Conservation (phyloP, 64 coral and sea anemone species). For the Pocillopora damicornis region DNA sequence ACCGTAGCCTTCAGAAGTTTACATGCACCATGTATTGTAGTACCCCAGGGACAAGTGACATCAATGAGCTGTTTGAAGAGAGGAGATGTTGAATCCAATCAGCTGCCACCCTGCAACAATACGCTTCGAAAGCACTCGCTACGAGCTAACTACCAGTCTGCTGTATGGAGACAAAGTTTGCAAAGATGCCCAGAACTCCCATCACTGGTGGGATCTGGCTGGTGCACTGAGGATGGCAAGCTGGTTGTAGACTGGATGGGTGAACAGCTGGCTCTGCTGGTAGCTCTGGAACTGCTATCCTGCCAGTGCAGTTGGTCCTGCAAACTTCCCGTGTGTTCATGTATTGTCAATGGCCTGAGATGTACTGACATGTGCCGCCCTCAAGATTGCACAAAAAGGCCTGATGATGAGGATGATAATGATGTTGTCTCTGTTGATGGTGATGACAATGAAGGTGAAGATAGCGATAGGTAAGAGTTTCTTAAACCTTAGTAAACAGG, state of each 20-base stretch:
- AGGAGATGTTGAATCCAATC: constrained; percentile 21
- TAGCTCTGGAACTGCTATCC: constrained; percentile 46
- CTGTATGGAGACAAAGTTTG: constrained; percentile 42
- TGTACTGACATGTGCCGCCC: constrained; percentile 57
- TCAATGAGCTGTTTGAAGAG: constrained; percentile 40
- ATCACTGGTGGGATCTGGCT: constrained; percentile 48
- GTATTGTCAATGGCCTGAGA: constrained; percentile 41
- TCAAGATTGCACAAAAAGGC: constrained; percentile 41
- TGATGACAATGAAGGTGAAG: constrained; percentile 20
- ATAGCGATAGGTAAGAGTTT: not conserved
- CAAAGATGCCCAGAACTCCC: constrained; percentile 52
- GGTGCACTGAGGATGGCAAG: constrained; percentile 33
- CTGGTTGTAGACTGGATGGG: constrained; percentile 51
- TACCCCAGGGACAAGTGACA: constrained; percentile 32
- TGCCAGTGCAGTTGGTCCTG: constrained; percentile 47
- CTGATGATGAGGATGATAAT: constrained; percentile 12
- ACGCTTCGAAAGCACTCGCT: constrained; percentile 2
- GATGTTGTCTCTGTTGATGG: not conserved
- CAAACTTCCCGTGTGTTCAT: constrained; percentile 30
- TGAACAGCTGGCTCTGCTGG: constrained; percentile 42
- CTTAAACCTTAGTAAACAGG: not conserved
- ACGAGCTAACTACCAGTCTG: constrained; percentile 51
- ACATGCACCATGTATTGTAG: constrained; percentile 43
- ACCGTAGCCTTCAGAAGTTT: constrained; percentile 51
- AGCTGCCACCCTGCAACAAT: constrained; percentile 37